These are phyloP conservation scores for Danio jaintianensis DNA, from an alignment of 2,797 vertebrate species.

Conservation along the genomic window DNA sequence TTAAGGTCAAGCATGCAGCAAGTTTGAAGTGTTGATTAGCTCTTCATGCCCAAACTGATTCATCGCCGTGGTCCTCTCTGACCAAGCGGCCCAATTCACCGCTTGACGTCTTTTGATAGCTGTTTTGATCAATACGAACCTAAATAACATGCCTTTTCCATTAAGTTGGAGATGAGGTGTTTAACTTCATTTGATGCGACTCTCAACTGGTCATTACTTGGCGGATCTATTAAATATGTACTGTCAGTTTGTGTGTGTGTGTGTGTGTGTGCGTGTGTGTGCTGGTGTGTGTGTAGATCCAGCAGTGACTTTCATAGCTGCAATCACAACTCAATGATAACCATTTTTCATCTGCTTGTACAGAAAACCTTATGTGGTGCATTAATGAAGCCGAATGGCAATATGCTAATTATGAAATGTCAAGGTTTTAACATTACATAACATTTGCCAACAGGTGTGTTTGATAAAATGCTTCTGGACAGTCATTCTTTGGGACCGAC, in stretches of 20 bases:
- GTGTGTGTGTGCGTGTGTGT: background rate
- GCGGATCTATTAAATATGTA: conserved; percentile 23
- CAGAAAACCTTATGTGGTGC: background rate
- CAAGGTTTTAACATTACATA: background rate
- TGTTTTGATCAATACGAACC: conserved; percentile 30
- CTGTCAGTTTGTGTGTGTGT: background rate
- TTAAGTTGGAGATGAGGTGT: conserved; percentile 34
- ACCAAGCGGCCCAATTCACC: conserved; percentile 13
- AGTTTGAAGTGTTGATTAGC: conserved; percentile 62
- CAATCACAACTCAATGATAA: background rate
- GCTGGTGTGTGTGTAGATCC: background rate
- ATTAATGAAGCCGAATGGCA: background rate
- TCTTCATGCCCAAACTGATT: conserved; percentile 23
- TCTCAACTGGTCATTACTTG: conserved; percentile 18
- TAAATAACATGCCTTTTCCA: conserved; percentile 34
- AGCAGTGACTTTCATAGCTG: background rate
- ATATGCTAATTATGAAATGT: too few relatives aligned
- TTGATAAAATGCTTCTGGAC: background rate
- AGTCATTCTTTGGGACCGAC: background rate
- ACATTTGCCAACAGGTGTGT: background rate
- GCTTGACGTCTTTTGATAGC: conserved; percentile 13
- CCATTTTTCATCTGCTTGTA: too few relatives aligned
- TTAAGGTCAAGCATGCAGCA: conserved; percentile 45
- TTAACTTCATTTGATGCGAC: conserved; percentile 22
- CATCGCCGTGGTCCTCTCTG: conserved; percentile 15